phyloP scores from a whole-genome alignment of 2,797 vertebrate species.

The Sarcoramphus papa region DNA sequence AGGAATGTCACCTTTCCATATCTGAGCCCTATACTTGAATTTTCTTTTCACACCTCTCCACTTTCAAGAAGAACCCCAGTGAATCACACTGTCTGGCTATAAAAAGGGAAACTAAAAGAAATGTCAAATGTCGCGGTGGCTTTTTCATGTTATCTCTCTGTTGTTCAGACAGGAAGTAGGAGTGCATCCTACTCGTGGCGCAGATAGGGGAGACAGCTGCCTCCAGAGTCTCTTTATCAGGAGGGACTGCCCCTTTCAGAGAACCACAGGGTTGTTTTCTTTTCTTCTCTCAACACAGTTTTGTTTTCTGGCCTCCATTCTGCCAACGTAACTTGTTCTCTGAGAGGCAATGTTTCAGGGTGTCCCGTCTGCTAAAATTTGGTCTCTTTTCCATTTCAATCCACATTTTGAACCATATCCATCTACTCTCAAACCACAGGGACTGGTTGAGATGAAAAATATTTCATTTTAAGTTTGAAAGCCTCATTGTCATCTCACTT shows the following conservation, averaged over 20 bases:
- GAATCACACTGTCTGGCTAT: conserved; percentile 54
- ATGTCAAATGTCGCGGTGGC: conserved; percentile 46
- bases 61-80: conserved; percentile 47
- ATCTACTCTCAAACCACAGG: not conserved
- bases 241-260: conserved; percentile 36
- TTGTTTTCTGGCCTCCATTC: not conserved
- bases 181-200: conserved; percentile 44
- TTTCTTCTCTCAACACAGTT: not conserved
- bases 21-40: not conserved
- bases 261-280: conserved; percentile 34
- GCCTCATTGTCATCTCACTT: not conserved
- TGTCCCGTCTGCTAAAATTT: not conserved
- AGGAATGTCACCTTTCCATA: not conserved
- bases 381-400: not conserved
- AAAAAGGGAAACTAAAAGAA: conserved; percentile 59
- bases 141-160: conserved; percentile 37
- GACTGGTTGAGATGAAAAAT: not conserved
- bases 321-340: not conserved
- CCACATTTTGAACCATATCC: not conserved
- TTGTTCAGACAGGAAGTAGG: conserved; percentile 58
- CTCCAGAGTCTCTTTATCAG: conserved; percentile 38
- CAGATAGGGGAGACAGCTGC: conserved; percentile 31
- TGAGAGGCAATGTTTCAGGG: not conserved
- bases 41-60: conserved; percentile 33
- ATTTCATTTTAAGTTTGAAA: not conserved